Evolutionary conservation across 2,113 vertebrate genomes (phyloP).

Genomic region (Zeus faber): DNA sequence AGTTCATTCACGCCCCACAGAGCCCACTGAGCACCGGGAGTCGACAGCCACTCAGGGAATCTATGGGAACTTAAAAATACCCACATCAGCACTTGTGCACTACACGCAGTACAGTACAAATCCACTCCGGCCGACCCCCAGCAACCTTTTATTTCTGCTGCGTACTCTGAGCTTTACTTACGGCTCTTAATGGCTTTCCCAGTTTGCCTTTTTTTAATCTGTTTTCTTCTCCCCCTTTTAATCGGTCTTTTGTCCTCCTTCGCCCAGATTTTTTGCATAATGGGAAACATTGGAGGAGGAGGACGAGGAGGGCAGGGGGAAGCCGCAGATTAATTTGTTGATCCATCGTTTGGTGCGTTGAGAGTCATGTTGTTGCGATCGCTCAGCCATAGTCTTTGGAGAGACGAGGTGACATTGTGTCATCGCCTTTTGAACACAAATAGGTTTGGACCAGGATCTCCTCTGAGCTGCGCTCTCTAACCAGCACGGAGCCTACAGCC

Average conservation of each 20-base stretch:
- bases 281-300: conserved; percentile 28
- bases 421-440: conserved; percentile 10
- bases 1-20: conserved; percentile 55
- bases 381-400: conserved; percentile 26
- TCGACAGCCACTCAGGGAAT: conserved; percentile 60
- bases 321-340: conserved; percentile 30
- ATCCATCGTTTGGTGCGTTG: conserved; percentile 28
- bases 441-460: conserved; percentile 13
- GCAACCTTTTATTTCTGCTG: conserved; percentile 49
- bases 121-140: conserved; percentile 17
- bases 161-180: conserved; percentile 37
- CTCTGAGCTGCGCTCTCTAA: conserved; percentile 20
- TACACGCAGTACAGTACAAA: conserved; percentile 36
- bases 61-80: conserved; percentile 67
- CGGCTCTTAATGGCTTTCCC: conserved; percentile 60
- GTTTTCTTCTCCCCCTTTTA: conserved; percentile 12
- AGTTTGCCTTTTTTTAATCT: conserved; percentile 40
- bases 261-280: conserved; percentile 27
- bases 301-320: conserved; percentile 13
- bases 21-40: conserved; percentile 53
- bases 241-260: conserved; percentile 27
- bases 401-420: conserved; percentile 35
- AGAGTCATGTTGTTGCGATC: conserved; percentile 36
- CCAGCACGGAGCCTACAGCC: conserved; percentile 20
- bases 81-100: conserved; percentile 55